These are phyloP conservation scores for Momotus momota DNA, from an alignment of 2,797 vertebrate genomes.

Conservation along the genomic window DNA sequence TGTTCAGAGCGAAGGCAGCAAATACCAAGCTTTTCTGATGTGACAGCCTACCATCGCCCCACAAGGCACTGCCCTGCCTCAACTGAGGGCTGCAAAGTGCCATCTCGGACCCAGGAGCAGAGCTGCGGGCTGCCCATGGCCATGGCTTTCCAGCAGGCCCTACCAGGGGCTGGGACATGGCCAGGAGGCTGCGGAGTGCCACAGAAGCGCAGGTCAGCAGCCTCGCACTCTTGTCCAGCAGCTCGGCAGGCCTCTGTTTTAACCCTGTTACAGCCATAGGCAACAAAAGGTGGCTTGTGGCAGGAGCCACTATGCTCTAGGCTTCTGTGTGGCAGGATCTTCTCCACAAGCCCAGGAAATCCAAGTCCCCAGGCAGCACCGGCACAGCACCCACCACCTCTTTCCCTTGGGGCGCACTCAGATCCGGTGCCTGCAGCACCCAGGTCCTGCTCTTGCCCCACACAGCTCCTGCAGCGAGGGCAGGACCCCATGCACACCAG, in stretches of 20 bases:
- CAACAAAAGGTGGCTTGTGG: neutral
- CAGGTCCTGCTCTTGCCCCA: fast-evolving
- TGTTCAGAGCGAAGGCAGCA: neutral
- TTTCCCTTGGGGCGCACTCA: fast-evolving
- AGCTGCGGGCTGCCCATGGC: neutral
- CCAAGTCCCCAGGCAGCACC: neutral
- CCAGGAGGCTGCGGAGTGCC: neutral
- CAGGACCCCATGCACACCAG: fast-evolving
- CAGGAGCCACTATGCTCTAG: fast-evolving
- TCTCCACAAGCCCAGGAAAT: neutral
- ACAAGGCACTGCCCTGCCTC: neutral
- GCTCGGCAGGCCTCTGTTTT: neutral
- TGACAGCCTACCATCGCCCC: neutral
- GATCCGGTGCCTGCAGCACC: neutral
- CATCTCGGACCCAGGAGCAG: neutral
- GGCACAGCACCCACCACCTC: neutral
- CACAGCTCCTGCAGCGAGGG: neutral
- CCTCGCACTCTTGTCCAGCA: neutral
- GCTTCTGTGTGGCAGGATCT: neutral
- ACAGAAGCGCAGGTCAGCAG: neutral
- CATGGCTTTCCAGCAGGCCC: neutral
- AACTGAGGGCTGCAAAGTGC: neutral
- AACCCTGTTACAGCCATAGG: fast-evolving
- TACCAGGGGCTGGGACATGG: neutral
- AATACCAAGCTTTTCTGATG: neutral